Conservation (phyloP, 2,888 invertebrate genomes). For the Agapetus fuscipes region DNA sequence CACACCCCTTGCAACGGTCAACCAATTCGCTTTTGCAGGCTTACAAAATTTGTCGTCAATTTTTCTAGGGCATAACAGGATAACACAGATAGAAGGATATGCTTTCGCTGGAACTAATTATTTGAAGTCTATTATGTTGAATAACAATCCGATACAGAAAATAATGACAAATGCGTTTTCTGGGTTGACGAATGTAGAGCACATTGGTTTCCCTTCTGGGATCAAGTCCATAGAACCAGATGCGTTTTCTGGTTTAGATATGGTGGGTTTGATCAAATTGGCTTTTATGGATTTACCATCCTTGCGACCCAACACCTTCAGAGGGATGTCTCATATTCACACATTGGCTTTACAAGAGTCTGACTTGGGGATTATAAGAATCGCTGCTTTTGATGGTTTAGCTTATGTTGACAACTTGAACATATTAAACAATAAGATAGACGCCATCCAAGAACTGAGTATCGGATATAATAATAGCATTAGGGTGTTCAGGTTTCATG, state of each 20-base stretch:
- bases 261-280: slow-evolving; percentile 71
- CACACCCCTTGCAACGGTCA: slow-evolving; percentile 70
- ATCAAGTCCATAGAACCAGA: slow-evolving; percentile 66
- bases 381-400: slow-evolving; percentile 69
- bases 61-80: slow-evolving; percentile 60
- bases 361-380: slow-evolving; percentile 64
- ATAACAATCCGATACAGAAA: slow-evolving; percentile 74
- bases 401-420: slow-evolving; percentile 62
- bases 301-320: slow-evolving; percentile 61
- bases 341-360: slow-evolving; percentile 72
- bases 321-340: slow-evolving; percentile 66
- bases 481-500: slow-evolving; percentile 61
- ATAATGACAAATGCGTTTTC: slow-evolving; percentile 78
- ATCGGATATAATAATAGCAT: slow-evolving; percentile 63
- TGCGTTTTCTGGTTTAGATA: slow-evolving; percentile 72
- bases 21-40: slow-evolving; percentile 76
- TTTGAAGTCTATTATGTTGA: slow-evolving; percentile 69
- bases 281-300: slow-evolving; percentile 76
- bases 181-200: slow-evolving; percentile 72
- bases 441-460: slow-evolving; percentile 66
- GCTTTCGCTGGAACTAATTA: slow-evolving; percentile 83
- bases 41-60: slow-evolving; percentile 70
- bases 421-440: slow-evolving; percentile 77
- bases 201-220: slow-evolving; percentile 75
- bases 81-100: slow-evolving; percentile 60